Base-by-base conservation (phyloP, 2,797 vertebrate genomes). In the Argentina silus region DNA sequence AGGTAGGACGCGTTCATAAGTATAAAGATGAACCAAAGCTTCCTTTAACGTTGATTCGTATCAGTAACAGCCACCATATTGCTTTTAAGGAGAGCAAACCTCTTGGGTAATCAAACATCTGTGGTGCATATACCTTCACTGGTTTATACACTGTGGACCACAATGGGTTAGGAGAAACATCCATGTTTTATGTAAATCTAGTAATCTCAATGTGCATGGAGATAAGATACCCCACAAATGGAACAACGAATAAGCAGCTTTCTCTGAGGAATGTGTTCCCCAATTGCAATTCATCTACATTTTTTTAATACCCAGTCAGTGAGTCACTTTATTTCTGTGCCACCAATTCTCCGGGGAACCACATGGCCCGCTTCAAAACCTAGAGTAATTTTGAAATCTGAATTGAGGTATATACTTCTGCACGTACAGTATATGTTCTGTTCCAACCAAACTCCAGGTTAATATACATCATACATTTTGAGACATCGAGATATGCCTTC, bases 321-420 rank as follows among this genome's bases (percentile, higher is more conserved):
- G 91, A 93, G 91, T 93, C 89, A 91, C 89, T 89, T 91, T 89
- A 89, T 92, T 93, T 91, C 91, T 92, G 91, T 92, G 91, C 90
- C 91, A 92, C 84, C 69, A 81, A 86, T 85, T 91, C 91, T 90
- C 91, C 81, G 78, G 91, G 90, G 91, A 80, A 76, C 70, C 67
- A 7, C 55, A 75, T 89, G 90, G 91, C 91, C 91, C 89, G 88
- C 83, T 93, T 92, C 90, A 89, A 91, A 88, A 88, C 85, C 85
- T 86, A 82, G 85, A 79, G 83, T 90, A 84, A 89, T 59, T 27
- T 59, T 9, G 6, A 59, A 27, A 59, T 59, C 56, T 14, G 21
- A 59, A 59, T 59, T 21, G 17, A 11, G 17, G 56, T 57, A 21
- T 57, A 10, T 36, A 36, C 27, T 36, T 53, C 78, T 23, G 77